Base-by-base conservation (phyloP, 2,797 vertebrate genomes). In the Trachops cirrhosus region DNA sequence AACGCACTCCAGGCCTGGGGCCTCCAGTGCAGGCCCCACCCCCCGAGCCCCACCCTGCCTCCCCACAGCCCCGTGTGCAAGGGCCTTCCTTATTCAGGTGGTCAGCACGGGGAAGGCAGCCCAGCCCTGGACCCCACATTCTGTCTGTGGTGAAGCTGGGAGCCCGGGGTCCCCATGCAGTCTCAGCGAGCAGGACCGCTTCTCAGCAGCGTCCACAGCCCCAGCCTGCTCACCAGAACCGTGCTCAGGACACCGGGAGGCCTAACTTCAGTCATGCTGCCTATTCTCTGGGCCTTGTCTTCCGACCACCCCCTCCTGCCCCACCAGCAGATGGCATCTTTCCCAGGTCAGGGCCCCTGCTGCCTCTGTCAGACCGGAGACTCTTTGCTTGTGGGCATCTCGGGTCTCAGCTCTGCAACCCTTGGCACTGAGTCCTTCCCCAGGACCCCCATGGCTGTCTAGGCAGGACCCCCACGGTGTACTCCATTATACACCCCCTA, bases 191-290 rank as follows among this genome's bases (percentile, higher is more conserved):
- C 19, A 18, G 24, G 52, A 10, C 29, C 0, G 1, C 7, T 59
- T 34, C 34, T 19, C 18, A 6, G 29, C 37, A 34, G 37, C 5
- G 21, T 37, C 44, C 2, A 0, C 1, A 6, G 37, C 52, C 34
- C 21, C 3, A 0, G 19, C 21, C 50, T 41, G 24, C 15, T 26
- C 71, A 16, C 34, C 21, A 46, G 29, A 24, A 5, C 50, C 3
- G 0, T 7, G 24, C 70, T 64, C 44, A 24, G 67, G 77, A 24
- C 1, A 0, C 50, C 0, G 4, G 2, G 48, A 21, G 54, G 26
- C 32, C 89, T 21, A 67, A 14, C 73, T 74, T 50, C 73, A n/a
- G 77, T 48, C 75, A 44, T 6, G 12, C 41, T 10, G 24, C 46
- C 44, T 26, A 0, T 19, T 59, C 34, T 73, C 89, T 19, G 41